phyloP scores from a whole-genome alignment of 1,140 invertebrate species.

The Psilanteris sp. region DNA sequence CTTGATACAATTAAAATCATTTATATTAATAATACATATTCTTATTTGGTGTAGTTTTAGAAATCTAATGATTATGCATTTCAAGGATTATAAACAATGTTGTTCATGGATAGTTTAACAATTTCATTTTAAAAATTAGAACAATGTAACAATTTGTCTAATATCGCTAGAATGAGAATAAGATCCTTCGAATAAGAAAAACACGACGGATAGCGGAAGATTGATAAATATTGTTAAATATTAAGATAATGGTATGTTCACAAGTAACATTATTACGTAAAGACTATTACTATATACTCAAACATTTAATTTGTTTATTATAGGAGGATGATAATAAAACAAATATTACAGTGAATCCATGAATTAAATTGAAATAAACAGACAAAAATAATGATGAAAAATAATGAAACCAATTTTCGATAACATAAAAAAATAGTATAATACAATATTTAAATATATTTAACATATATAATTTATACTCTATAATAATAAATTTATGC shows the following conservation, averaged over 20 bases:
- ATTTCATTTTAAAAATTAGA: constrained; percentile 2
- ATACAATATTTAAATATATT: no score
- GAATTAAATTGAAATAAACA: no score
- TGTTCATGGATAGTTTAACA: constrained; percentile 7
- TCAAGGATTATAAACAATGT: constrained; percentile 17
- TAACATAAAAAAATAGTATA: no score
- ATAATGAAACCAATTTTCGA: no score
- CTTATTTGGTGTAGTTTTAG: background rate
- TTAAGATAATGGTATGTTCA: constrained; percentile 21
- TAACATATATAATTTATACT: no score
- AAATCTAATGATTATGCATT: constrained; percentile 1
- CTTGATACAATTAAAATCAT: no score
- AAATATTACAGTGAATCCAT: no score
- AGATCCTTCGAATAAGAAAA: constrained; percentile 21
- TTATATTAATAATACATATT: background rate
- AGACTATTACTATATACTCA: background rate
- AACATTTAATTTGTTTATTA: constrained; percentile 16
- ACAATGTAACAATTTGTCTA: background rate
- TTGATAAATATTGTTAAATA: constrained; percentile 26
- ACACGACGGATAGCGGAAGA: constrained; percentile 14
- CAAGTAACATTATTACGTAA: constrained; percentile 19
- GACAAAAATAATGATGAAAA: no score
- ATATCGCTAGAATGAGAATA: constrained; percentile 2
- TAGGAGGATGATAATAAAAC: constrained; percentile 1
- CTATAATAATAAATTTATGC: no score